These are phyloP conservation scores for Aspidiotus destructor DNA, from an alignment of 2,888 invertebrate genomes.

Conservation along the genomic window DNA sequence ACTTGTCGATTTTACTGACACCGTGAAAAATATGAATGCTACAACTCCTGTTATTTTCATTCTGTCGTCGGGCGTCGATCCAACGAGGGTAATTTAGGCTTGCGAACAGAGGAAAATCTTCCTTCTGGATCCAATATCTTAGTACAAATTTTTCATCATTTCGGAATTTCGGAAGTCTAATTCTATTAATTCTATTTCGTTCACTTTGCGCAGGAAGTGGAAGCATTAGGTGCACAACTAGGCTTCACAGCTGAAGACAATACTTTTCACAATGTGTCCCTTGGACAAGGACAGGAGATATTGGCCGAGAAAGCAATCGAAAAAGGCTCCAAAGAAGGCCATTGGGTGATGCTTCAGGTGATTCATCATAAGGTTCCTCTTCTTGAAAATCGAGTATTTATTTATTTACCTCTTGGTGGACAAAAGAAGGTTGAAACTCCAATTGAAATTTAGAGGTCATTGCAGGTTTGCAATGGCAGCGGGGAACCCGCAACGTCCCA, in stretches of 20 bases:
- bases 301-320: constrained; percentile 83
- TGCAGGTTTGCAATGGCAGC: too few relatives aligned
- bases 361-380: not conserved
- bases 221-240: constrained; percentile 67
- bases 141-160: too few relatives aligned
- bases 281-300: constrained; percentile 89
- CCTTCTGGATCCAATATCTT: too few relatives aligned
- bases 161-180: too few relatives aligned
- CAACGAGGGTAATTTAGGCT: constrained; percentile 56
- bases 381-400: not conserved
- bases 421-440: not conserved
- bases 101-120: not conserved
- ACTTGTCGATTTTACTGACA: constrained; percentile 69
- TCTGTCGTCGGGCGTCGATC: constrained; percentile 88
- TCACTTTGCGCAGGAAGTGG: constrained; percentile 59
- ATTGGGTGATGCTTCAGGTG: constrained; percentile 79
- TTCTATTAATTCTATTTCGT: not conserved
- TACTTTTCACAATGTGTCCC: constrained; percentile 85
- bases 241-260: constrained; percentile 68
- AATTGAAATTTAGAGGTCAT: too few relatives aligned
- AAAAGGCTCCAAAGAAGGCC: constrained; percentile 61
- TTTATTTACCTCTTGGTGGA: not conserved
- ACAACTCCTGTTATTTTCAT: constrained; percentile 88
- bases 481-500: too few relatives aligned
- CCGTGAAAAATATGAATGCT: constrained; percentile 73